These are phyloP conservation scores for Rana temporaria DNA, from an alignment of 2,113 vertebrate genomes.

Conservation along the genomic window DNA sequence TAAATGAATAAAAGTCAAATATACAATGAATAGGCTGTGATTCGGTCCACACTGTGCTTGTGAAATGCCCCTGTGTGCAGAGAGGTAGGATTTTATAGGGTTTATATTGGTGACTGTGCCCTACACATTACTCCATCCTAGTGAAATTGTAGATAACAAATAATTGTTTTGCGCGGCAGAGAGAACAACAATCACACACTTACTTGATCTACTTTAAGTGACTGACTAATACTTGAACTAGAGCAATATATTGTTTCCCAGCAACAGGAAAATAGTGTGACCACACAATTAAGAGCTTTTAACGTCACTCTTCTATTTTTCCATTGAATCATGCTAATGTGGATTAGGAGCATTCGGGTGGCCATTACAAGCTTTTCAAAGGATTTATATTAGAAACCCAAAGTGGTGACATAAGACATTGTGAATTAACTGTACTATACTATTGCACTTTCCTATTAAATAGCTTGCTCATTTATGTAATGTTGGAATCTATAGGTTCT, in stretches of 20 bases:
- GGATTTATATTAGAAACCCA: not conserved
- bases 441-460: not conserved
- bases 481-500: too few species aligned
- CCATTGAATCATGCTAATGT: constrained; percentile 12
- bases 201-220: not conserved
- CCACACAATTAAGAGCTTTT: constrained; percentile 1
- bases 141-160: too few species aligned
- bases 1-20: too few species aligned
- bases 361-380: not conserved
- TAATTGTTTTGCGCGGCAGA: not conserved
- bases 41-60: too few species aligned
- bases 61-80: too few species aligned
- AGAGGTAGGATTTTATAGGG: too few species aligned
- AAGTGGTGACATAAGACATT: constrained; percentile 8
- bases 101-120: too few species aligned
- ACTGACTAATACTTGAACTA: not conserved
- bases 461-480: not conserved
- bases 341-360: constrained; percentile 7
- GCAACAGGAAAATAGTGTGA: constrained; percentile 12
- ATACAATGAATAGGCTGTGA: too few species aligned
- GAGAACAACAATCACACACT: not conserved
- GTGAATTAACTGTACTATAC: not conserved
- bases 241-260: not conserved
- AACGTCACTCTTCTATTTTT: not conserved
- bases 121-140: too few species aligned